Conservation (phyloP, 2,797 vertebrate species). For the Oryzias dopingdopingensis region DNA sequence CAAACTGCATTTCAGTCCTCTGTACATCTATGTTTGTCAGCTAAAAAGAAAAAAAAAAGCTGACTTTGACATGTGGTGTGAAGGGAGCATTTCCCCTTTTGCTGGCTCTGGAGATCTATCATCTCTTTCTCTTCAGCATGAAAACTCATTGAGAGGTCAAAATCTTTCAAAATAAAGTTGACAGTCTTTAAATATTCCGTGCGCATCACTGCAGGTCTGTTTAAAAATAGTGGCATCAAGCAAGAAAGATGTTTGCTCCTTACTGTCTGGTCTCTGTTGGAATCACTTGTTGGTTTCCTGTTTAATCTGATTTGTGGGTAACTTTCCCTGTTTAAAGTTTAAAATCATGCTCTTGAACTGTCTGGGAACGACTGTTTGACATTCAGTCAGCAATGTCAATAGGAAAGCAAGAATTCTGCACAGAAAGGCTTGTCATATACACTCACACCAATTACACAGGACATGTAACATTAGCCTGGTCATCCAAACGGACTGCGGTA, state of each 20-base stretch:
- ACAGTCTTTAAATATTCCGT: not conserved
- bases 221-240: not conserved
- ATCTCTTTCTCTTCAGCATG: not conserved
- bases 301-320: not conserved
- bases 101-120: not conserved
- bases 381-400: conserved; percentile 18
- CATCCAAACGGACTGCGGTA: conserved; percentile 39
- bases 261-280: not conserved
- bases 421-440: conserved; percentile 36
- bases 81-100: not conserved
- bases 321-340: not conserved
- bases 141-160: too few species aligned
- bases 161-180: not conserved
- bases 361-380: conserved; percentile 19
- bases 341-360: conserved; percentile 3
- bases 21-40: not conserved
- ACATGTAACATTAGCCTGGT: conserved; percentile 41
- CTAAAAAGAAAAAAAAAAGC: not conserved
- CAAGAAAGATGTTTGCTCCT: too few species aligned
- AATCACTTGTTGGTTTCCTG: not conserved
- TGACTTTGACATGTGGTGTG: not conserved
- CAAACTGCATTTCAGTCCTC: not conserved
- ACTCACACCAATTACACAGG: conserved; percentile 33
- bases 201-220: not conserved
- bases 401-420: conserved; percentile 21